These are phyloP conservation scores for Spea hammondii DNA, from an alignment of 2,797 vertebrate species.

Conservation along the genomic window DNA sequence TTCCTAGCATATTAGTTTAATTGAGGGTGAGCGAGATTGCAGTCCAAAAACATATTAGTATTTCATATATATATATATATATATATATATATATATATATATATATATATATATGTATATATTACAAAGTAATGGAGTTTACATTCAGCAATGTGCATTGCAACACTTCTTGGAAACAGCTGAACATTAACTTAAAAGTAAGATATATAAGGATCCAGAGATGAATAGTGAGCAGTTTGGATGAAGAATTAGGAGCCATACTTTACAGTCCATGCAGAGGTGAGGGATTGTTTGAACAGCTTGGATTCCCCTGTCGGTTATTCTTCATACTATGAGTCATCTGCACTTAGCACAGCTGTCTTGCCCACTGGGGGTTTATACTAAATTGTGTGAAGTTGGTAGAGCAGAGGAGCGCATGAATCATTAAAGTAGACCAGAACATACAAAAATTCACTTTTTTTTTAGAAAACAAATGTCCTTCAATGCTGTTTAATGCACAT, in stretches of 20 bases:
- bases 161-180: neutral
- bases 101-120: no score
- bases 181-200: neutral
- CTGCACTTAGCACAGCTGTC: conserved; percentile 1
- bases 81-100: no score
- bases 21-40: no score
- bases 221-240: neutral
- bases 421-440: conserved; percentile 34
- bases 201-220: neutral
- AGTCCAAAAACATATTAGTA: no score
- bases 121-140: neutral
- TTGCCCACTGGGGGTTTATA: conserved; percentile 9
- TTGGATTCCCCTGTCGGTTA: neutral
- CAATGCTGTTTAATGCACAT: neutral
- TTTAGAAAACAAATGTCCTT: conserved; percentile 34
- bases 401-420: conserved; percentile 25
- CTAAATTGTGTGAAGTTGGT: conserved; percentile 11
- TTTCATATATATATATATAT: no score
- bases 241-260: neutral
- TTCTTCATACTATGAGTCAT: conserved; percentile 6
- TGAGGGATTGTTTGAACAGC: conserved; percentile 1
- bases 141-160: neutral
- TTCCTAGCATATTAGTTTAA: neutral
- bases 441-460: neutral
- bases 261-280: neutral